Evolutionary conservation across 2,797 vertebrate species (phyloP).

Genomic region (Balearica regulorum): DNA sequence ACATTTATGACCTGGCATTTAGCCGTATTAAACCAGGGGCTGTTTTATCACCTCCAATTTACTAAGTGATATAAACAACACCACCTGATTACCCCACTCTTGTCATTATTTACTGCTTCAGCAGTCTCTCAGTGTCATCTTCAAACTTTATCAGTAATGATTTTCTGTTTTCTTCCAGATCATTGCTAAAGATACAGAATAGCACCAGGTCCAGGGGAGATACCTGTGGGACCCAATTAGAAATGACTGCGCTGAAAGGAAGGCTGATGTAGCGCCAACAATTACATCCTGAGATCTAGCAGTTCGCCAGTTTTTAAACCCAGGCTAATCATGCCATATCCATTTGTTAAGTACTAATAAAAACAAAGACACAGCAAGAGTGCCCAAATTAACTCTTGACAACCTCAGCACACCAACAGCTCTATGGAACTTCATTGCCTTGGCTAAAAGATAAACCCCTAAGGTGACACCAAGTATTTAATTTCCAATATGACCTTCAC

Average conservation of each 20-base stretch:
- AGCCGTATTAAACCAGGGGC: conserved; percentile 1
- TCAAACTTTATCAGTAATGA: conserved; percentile 55
- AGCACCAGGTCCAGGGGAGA: neutral
- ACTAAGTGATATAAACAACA: conserved; percentile 37
- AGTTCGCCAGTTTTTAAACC: neutral
- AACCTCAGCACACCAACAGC: neutral
- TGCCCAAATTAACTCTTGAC: neutral
- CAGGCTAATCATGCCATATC: neutral
- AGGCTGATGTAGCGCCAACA: neutral
- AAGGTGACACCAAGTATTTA: neutral
- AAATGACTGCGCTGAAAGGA: neutral
- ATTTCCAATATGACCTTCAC: neutral
- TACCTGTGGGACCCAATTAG: conserved; percentile 52
- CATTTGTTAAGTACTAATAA: neutral
- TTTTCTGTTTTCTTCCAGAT: conserved; percentile 50
- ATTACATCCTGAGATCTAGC: neutral
- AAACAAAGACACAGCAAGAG: neutral
- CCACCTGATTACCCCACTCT: neutral
- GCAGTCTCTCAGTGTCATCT: conserved; percentile 26
- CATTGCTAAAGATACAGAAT: neutral
- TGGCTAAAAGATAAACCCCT: neutral
- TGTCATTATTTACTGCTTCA: conserved; percentile 38
- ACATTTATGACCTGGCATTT: conserved; percentile 21
- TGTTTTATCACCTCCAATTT: conserved; percentile 48
- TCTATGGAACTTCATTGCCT: neutral